Percentiles rank a stretch among this genome's conserved stretches.
Evolutionary conservation across 1,140 invertebrate genomes (phyloP).

Genomic region (Drosophila varians): DNA sequence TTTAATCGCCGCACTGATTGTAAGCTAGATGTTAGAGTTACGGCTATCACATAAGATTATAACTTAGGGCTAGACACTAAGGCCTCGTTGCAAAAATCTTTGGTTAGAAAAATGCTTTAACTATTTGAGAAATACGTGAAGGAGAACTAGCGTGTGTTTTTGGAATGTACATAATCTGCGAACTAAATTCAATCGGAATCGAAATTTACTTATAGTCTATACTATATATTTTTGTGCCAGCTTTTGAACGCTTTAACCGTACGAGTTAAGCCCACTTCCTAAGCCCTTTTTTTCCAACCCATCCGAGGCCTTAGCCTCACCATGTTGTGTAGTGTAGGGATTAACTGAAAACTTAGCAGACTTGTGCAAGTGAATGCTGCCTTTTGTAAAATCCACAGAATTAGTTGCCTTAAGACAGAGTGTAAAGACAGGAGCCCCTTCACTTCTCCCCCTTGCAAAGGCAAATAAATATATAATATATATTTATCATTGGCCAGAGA

Average conservation of each 20-base stretch:
- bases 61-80: slow-evolving; percentile 25
- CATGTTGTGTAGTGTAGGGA: slow-evolving; percentile 38
- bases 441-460: slow-evolving; percentile 4
- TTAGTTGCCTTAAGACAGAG: slow-evolving; percentile 60
- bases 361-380: slow-evolving; percentile 64
- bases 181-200: slow-evolving; percentile 31
- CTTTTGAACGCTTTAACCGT: slow-evolving; percentile 47
- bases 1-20: slow-evolving; percentile 63
- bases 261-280: slow-evolving; percentile 8
- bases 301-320: slow-evolving; percentile 22
- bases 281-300: not conserved
- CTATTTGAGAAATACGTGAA: slow-evolving; percentile 59
- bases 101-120: slow-evolving; percentile 76
- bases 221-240: slow-evolving; percentile 55
- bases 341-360: slow-evolving; percentile 29
- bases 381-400: slow-evolving; percentile 75
- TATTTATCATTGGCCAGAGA: slow-evolving; percentile 7
- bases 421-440: slow-evolving; percentile 40
- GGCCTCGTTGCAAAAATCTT: slow-evolving; percentile 45
- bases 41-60: slow-evolving; percentile 19
- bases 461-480: slow-evolving; percentile 2
- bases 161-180: slow-evolving; percentile 30
- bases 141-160: slow-evolving; percentile 11
- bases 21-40: slow-evolving; percentile 46
- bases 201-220: slow-evolving; percentile 37